These are phyloP conservation scores for Drosophila punjabiensis DNA, from an alignment of 1,140 invertebrate genomes.

Conservation along the genomic window DNA sequence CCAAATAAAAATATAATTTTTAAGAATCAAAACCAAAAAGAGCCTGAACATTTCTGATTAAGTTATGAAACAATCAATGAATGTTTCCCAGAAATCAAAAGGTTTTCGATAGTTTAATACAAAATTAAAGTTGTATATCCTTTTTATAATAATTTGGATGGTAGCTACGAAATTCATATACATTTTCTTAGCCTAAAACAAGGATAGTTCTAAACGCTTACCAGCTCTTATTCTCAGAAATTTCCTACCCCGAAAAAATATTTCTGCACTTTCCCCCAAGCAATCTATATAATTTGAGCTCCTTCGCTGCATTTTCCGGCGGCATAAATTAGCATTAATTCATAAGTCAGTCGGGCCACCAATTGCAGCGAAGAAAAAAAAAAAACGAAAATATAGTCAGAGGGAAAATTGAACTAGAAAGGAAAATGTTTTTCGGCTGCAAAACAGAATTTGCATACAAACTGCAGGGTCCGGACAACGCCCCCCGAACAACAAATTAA, in stretches of 20 bases:
- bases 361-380: slow-evolving; percentile 25
- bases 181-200: neutral
- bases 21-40: no score
- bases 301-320: slow-evolving; percentile 58
- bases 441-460: slow-evolving; percentile 68
- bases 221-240: neutral
- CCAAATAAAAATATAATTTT: no score
- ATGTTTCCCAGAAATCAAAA: neutral
- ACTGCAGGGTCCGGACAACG: slow-evolving; percentile 58
- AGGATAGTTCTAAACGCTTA: neutral
- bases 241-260: slow-evolving; percentile 12
- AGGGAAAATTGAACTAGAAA: slow-evolving; percentile 23
- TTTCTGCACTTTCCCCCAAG: slow-evolving; percentile 1
- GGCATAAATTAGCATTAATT: slow-evolving; percentile 78
- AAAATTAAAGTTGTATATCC: neutral
- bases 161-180: neutral
- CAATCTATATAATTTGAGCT: slow-evolving; percentile 58
- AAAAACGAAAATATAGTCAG: slow-evolving; percentile 20
- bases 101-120: neutral
- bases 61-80: neutral
- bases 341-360: slow-evolving; percentile 52
- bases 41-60: no score
- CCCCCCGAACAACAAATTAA: slow-evolving; percentile 55
- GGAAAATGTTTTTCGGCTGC: slow-evolving; percentile 59
- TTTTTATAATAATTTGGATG: neutral